A percentile compares a stretch with the other conserved stretches of the same genome.
Evolutionary conservation across 2,888 invertebrate species (phyloP).

Genomic region (Myathropa florea): DNA sequence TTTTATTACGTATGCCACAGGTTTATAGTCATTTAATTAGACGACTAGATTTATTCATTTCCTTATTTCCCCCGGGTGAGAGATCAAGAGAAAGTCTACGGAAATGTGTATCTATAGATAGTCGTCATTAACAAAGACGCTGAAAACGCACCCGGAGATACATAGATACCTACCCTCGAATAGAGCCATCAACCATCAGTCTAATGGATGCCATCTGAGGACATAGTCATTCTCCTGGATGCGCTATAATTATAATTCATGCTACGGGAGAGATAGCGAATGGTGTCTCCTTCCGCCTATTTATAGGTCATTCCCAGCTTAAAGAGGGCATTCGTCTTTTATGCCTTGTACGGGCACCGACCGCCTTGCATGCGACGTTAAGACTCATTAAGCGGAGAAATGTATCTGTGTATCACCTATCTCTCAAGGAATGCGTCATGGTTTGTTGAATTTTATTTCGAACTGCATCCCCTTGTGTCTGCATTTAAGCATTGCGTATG

Average conservation of each 20-base stretch:
- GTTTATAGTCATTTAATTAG: slow-evolving; percentile 67
- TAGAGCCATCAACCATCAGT: not conserved
- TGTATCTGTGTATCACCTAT: slow-evolving; percentile 21
- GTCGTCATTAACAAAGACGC: not conserved
- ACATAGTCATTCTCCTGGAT: not conserved
- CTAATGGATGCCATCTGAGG: not conserved
- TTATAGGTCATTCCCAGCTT: slow-evolving; percentile 34
- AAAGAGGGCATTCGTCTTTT: slow-evolving; percentile 1
- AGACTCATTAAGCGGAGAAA: not conserved
- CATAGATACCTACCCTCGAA: not conserved
- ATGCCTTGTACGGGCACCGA: not conserved
- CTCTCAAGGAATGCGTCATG: slow-evolving; percentile 11
- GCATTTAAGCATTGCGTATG: no score
- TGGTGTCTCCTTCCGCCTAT: slow-evolving; percentile 25
- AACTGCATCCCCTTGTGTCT: not conserved
- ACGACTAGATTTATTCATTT: slow-evolving; percentile 26
- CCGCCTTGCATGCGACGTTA: not conserved
- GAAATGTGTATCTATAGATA: not conserved
- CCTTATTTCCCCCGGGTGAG: not conserved
- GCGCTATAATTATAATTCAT: slow-evolving; percentile 33
- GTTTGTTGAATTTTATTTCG: slow-evolving; percentile 18
- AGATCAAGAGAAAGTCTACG: not conserved
- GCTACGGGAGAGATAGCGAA: slow-evolving; percentile 7
- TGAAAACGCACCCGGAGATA: not conserved
- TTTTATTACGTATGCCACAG: slow-evolving; percentile 48